Percentiles rank a stretch among this genome's conserved stretches.
Conservation (phyloP, 2,113 vertebrate species). For the Paramisgurnus dabryanus region DNA sequence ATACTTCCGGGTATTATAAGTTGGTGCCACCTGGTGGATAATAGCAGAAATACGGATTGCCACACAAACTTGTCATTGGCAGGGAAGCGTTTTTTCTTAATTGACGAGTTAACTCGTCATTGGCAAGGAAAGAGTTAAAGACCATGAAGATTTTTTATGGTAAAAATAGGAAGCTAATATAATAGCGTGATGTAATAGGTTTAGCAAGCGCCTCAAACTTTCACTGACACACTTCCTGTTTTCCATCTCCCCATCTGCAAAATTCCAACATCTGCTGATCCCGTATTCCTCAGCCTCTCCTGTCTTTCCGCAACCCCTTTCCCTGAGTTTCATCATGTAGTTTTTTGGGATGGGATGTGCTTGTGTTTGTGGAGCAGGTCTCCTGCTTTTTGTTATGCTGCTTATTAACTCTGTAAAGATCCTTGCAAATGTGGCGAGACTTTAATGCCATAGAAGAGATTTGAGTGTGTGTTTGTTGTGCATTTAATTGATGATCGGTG, state of each 20-base stretch:
- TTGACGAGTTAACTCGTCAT: no score
- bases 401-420: conserved; percentile 20
- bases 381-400: conserved; percentile 34
- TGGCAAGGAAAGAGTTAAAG: no score
- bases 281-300: conserved; percentile 28
- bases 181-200: no score
- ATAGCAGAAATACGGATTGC: no score
- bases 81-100: no score
- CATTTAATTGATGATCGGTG: conserved; percentile 9
- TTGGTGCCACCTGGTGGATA: no score
- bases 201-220: neutral
- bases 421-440: conserved; percentile 21
- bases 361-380: conserved; percentile 42
- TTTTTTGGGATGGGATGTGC: conserved; percentile 47
- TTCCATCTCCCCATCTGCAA: conserved; percentile 10
- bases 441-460: neutral
- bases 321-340: conserved; percentile 53
- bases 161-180: no score
- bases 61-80: no score
- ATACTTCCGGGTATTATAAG: no score
- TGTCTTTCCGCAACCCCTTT: conserved; percentile 35
- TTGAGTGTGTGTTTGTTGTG: neutral
- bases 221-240: conserved; percentile 11
- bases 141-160: no score
- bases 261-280: conserved; percentile 38